Base-by-base conservation (phyloP, 2,113 vertebrate genomes). In the Excalfactoria chinensis region DNA sequence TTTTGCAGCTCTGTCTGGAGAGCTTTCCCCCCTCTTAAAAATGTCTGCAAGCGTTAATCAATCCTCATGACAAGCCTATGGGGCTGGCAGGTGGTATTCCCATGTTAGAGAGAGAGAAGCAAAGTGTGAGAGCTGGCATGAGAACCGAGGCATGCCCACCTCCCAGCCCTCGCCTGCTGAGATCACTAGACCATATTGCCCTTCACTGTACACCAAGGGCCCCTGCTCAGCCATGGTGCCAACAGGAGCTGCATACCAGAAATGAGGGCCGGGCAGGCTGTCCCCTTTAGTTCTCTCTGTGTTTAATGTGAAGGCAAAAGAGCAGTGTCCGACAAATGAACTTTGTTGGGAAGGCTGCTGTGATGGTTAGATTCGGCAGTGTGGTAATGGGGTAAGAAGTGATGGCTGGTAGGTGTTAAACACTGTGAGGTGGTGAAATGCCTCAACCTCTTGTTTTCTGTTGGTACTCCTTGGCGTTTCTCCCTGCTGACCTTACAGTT, bases 81-180 rank as follows among this genome's bases (percentile, higher is more conserved):
- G 82, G 89, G 79, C 72, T 95, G 85, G 91, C 96, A 96, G 94
- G 93, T 95, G 91, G 91, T 60, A 62, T 93, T 84, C 72, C 75
- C 56, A 17, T 78, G 86, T 68, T 81, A 4, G 40, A 87, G 87
- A 70, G 64, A n/a, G 86, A 74, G 78, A 80, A 78, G 83, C 35
- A 7, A 81, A 93, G 74, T 78, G 82, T 91, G 93, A 69, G 89
- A 95, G 79, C 89, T 96, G 95, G 93, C 93, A 95, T 5, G 1
- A 76, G 89, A 80, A 2, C 8, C 2, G 0, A 3, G 1, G 72
- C 58, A 0, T 93, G 83, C 93, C 93, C 85, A 77, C 56, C 60
- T 92, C 91, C 89, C 93, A 13, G 53, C 72, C 84, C 68, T 62
- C 19, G 32, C 91, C 89, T 95, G 95, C 96, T 93, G 96, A 4